Evolutionary conservation across 2,113 vertebrate species (phyloP), one percentile per base, ranked within the genome.

Genomic region (Oenanthe melanoleuca): DNA sequence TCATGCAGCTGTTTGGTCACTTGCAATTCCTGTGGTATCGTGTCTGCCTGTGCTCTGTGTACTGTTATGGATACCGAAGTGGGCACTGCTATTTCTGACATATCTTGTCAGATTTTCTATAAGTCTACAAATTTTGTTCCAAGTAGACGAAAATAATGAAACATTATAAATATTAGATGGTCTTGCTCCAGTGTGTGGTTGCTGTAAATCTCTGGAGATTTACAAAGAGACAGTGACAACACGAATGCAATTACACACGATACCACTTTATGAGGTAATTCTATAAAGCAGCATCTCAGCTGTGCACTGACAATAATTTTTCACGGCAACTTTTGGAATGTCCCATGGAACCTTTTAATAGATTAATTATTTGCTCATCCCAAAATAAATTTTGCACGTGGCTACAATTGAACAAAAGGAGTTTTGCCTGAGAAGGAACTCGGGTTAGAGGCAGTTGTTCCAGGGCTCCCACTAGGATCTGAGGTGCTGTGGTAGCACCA

Each of bases 121-220:
- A 82, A 60, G 17, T 91, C 84, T 80, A 44, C 47, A 93, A 80
- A 79, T 92, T 96, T 96, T 91, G 23, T 86, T 91, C 40, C 88
- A 89, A 84, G 80, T n/a, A 80, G 94, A 91, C 77, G 67, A 86
- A 88, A 80, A 86, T 86, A 94, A 89, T 37, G 67, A 95, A 96
- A 90, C 88, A 86, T 94, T 95, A 77, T 93, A 98, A 97, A 95
- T 97, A 87, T 97, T 96, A 96, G 61, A 92, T 95, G 79, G 73
- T 80, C 72, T 95, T 64, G 84, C 75, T 95, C 67, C 93, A 83
- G 89, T 40, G 83, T 88, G 87, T 70, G 90, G 78, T 75, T 75
- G 83, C 85, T 79, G 92, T 93, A 97, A 96, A 97, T 95, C 94
- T 95, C 90, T 70, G 71, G 94, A 96, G 96, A 75, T 95, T 96